These are phyloP conservation scores for Antrozous pallidus DNA, from an alignment of 2,797 vertebrate species.

Conservation along the genomic window DNA sequence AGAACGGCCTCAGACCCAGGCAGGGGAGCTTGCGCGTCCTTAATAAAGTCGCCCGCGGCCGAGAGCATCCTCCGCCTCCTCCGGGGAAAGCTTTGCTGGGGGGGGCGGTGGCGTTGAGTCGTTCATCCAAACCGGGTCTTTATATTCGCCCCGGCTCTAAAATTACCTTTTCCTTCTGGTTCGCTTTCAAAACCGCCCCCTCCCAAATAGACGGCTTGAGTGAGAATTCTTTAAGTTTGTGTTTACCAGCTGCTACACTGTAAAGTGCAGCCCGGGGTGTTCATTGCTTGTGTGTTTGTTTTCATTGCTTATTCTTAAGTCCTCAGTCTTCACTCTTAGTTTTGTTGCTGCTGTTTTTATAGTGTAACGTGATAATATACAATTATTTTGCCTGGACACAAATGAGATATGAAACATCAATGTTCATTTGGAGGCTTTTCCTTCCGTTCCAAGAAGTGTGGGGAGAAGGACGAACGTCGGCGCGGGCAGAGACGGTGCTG, in stretches of 20 bases:
- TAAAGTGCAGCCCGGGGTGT: not conserved
- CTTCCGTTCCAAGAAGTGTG: not conserved
- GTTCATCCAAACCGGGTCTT: not conserved
- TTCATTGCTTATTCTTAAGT: slow-evolving; percentile 33
- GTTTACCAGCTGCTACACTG: not conserved
- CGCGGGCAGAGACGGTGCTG: not conserved
- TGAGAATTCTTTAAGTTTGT: slow-evolving; percentile 16
- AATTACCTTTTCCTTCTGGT: not conserved
- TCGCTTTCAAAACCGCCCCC: not conserved
- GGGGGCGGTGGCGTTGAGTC: not conserved
- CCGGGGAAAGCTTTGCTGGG: not conserved
- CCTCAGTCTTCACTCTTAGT: not conserved
- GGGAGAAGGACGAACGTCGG: not conserved
- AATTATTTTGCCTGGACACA: slow-evolving; percentile 27
- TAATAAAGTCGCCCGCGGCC: too few relatives aligned
- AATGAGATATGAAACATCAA: not conserved
- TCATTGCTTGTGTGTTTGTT: slow-evolving; percentile 38
- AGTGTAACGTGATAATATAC: not conserved
- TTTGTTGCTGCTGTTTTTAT: not conserved
- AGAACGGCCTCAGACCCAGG: not conserved
- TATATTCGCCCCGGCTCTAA: not conserved
- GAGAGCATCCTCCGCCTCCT: not conserved
- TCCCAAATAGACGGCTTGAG: slow-evolving; percentile 24
- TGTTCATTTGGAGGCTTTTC: slow-evolving; percentile 36
- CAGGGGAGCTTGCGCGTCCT: not conserved